Base-by-base conservation (phyloP, 92 coral and sea anemone species). In the Hydrozoanthus gracilis region DNA sequence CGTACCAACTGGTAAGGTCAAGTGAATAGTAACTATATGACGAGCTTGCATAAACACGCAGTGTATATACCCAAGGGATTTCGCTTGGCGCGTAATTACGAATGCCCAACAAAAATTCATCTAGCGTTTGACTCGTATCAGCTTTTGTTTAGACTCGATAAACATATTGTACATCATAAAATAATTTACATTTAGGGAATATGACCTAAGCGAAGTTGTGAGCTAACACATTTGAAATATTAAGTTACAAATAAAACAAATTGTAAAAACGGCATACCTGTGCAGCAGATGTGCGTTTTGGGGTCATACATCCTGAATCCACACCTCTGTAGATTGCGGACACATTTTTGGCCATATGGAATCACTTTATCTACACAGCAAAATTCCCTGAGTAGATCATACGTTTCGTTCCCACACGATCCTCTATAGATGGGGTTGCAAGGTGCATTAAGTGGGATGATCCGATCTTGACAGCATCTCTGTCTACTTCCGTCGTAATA, bases 381-480 rank as follows among this genome's bases (percentile, higher is more conserved):
- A 58, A 65, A 47, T n/a, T 80, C 75, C 45, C 85, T 65, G n/a
- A 80, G n/a, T 7, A 80, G 17, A 70, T 80, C 85, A 65, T 80
- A 80, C 8, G 60, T 56, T 58, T 54, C 54, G 56, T 65, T 10
- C 50, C 85, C 85, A 80, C 85, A 80, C 17, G 8, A 7, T 0
- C 60, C 85, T 0, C 64, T 47, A 14, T 49, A 47, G 51, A 48
- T 65, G 0, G 74, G 74, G 12, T 80, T 45, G 47, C 85, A 80
- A 14, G 85, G 61, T 6, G 51, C 47, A 66, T 13, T 39, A 16
- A 49, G 45, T 11, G 73, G 16, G 14, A 65, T 65, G 46, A 48
- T 35, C 50, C 13, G 17, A 47, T 80, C 12, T 3, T 48, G 69
- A 17, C 85, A 80, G 16, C 85, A 80, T 65, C 74, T 65, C 13